These are phyloP conservation scores for Labrus mixtus DNA, from an alignment of 2,113 vertebrate genomes.

Conservation along the genomic window DNA sequence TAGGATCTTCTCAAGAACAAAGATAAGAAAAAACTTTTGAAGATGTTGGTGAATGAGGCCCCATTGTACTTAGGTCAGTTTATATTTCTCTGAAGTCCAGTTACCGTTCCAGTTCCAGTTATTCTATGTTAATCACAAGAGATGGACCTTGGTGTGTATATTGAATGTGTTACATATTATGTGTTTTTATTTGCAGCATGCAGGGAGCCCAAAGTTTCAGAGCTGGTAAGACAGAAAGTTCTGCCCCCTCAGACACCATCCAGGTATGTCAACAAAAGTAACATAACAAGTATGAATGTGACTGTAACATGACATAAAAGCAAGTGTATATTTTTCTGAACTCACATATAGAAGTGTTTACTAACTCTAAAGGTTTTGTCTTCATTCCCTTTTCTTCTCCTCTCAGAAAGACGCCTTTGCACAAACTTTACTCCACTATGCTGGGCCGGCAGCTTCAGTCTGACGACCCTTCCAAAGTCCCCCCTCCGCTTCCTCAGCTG, in stretches of 20 bases:
- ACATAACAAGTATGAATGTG: neutral
- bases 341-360: neutral
- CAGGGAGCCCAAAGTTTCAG: constrained; percentile 95
- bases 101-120: too few relatives aligned
- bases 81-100: too few relatives aligned
- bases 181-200: constrained; percentile 86
- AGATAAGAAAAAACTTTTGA: too few relatives aligned
- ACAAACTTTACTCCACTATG: constrained; percentile 90
- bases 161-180: neutral
- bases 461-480: constrained; percentile 85
- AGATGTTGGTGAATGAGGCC: too few relatives aligned
- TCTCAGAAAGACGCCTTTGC: constrained; percentile 92
- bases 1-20: too few relatives aligned
- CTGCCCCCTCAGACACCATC: constrained; percentile 89
- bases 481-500: constrained; percentile 84
- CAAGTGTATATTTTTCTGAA: neutral
- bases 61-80: too few relatives aligned
- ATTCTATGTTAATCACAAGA: neutral
- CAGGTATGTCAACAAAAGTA: constrained; percentile 80
- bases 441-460: constrained; percentile 80
- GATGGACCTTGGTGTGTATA: neutral
- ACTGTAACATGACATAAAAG: neutral
- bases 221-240: constrained; percentile 92
- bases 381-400: neutral
- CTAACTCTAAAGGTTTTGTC: neutral